Evolutionary conservation across 2,797 vertebrate genomes (phyloP).

Genomic region (Esox masquinongy): DNA sequence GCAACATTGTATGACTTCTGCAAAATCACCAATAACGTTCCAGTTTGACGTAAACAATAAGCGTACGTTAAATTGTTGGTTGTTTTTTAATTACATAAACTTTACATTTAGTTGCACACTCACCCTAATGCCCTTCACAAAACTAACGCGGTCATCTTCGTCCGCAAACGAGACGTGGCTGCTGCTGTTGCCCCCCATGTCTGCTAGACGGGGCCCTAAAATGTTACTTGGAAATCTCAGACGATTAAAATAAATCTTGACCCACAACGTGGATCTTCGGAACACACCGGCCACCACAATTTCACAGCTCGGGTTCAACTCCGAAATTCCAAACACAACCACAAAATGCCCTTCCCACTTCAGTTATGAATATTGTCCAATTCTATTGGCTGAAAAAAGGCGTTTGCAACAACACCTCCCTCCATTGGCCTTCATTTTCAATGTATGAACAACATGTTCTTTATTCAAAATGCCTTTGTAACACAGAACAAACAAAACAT

Average conservation of each 20-base stretch:
- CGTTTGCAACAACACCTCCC: slow-evolving; percentile 35
- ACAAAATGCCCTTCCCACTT: slow-evolving; percentile 41
- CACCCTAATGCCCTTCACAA: slow-evolving; percentile 77
- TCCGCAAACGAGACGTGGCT: slow-evolving; percentile 58
- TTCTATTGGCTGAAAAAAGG: slow-evolving; percentile 55
- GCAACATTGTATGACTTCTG: too few relatives aligned
- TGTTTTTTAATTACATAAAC: not conserved
- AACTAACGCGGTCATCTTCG: slow-evolving; percentile 50
- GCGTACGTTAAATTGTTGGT: not conserved
- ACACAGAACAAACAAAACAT: too few relatives aligned
- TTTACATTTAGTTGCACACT: slow-evolving; percentile 43
- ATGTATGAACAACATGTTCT: slow-evolving; percentile 59
- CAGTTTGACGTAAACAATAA: not conserved
- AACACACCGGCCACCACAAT: slow-evolving; percentile 3
- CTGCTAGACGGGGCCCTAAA: not conserved
- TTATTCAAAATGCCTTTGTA: too few relatives aligned
- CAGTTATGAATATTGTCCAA: slow-evolving; percentile 20
- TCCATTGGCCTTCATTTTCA: slow-evolving; percentile 52
- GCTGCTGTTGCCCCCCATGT: slow-evolving; percentile 71
- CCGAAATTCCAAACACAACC: not conserved
- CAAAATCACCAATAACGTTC: not conserved
- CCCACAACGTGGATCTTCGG: slow-evolving; percentile 21
- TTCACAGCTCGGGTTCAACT: not conserved
- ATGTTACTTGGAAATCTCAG: not conserved
- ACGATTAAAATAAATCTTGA: slow-evolving; percentile 3